Base-by-base conservation (phyloP, 2,888 invertebrate species). In the Merodon equestris region DNA sequence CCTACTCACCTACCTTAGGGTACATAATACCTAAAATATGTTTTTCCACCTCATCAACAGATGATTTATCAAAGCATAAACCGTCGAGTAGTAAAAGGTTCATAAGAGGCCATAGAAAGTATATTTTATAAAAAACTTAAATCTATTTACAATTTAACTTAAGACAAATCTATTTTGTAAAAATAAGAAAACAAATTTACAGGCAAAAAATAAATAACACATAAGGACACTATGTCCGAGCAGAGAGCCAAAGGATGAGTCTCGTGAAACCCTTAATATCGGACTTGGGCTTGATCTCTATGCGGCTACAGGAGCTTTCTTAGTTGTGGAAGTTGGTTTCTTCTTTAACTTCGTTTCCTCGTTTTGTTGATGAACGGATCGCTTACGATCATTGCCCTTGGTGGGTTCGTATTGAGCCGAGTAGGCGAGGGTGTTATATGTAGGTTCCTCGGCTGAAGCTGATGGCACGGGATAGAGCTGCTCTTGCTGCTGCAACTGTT, bases 381-480 rank as follows among this genome's bases (percentile, higher is more conserved):
- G 58, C 13, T 82, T 83, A 9, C 64, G 58, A 42, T 82, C 63
- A 36, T 48, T 68, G 2, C 50, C 63, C 17, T 44, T 58, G 38
- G 85, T 73, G 36, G 58, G 87, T 85, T 74, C 70, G 38, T 48
- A 74, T 13, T 86, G 87, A 7, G 82, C 63, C 1, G 84, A 83
- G 66, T 84, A 84, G 1, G 84, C 82, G 34, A 84, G 84, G 14
- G 87, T 85, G 56, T 86, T 87, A 67, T 87, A 87, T 42, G 73
- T 36, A 84, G 82, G 50, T 1, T 67, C 60, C 9, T 76, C 42
- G 79, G 53, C 34, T 81, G 47, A 85, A 27, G 27, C 27, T 83
- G 81, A 85, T 56, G 5, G 84, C 83, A 19, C 84, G 81, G 34
- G 81, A 36, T 68, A 74, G 61, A 4, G 40, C 9, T 64, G 77